phyloP scores from a whole-genome alignment of 1,140 invertebrate species.

The Drosophila bocqueti region DNA sequence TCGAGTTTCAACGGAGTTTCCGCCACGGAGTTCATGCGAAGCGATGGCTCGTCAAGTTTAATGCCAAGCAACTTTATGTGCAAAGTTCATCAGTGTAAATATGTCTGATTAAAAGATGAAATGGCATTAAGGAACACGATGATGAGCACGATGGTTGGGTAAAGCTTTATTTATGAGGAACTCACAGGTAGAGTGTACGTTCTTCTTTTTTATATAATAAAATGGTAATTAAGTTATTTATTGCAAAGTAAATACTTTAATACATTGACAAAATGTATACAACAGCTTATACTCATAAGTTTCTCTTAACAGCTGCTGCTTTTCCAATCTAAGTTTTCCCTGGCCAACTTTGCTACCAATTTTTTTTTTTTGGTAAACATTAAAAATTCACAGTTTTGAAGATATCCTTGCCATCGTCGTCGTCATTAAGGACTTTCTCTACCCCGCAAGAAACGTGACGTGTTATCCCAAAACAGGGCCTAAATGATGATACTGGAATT shows the following conservation, averaged over 20 bases:
- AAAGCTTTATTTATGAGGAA: background rate
- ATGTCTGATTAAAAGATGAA: constrained; percentile 21
- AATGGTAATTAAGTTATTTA: background rate
- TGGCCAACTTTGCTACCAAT: background rate
- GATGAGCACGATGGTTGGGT: background rate
- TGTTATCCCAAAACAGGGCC: constrained; percentile 40
- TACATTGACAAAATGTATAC: background rate
- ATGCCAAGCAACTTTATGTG: constrained; percentile 27
- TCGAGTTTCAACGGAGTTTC: background rate
- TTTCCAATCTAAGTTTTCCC: background rate
- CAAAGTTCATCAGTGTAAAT: constrained; percentile 25
- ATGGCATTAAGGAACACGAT: background rate
- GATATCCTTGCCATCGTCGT: background rate
- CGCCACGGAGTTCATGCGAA: background rate
- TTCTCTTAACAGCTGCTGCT: background rate
- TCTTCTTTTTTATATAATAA: background rate
- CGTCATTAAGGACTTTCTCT: constrained; percentile 18
- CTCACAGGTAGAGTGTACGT: background rate
- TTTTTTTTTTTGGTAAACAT: background rate
- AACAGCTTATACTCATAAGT: background rate
- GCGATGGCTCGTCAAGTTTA: constrained; percentile 15
- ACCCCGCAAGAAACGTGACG: constrained; percentile 21
- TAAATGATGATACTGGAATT: constrained; percentile 32
- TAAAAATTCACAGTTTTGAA: constrained; percentile 2
- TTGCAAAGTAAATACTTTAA: background rate